A percentile compares a stretch with the other conserved stretches of the same genome.
Conservation (phyloP, 2,888 invertebrate species). For the Pseudococcus jackbeardsleyi region DNA sequence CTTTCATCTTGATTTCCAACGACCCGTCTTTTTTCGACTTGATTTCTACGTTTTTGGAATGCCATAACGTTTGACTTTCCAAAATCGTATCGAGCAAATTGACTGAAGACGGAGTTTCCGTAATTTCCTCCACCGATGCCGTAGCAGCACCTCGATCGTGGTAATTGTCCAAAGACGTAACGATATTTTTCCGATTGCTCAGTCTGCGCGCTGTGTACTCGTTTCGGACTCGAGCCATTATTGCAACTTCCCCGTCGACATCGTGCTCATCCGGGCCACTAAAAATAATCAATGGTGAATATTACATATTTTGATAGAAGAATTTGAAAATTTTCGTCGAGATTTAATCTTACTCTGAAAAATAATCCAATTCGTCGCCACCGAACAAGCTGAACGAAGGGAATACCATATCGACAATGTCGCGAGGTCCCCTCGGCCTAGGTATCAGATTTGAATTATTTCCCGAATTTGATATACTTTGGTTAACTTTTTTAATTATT, state of each 20-base stretch:
- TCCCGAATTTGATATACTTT: neutral
- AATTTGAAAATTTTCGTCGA: neutral
- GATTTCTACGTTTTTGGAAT: slow-evolving; percentile 60
- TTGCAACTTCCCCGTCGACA: slow-evolving; percentile 59
- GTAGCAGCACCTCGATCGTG: neutral
- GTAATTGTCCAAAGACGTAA: slow-evolving; percentile 29
- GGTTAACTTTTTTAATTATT: neutral
- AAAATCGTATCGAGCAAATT: slow-evolving; percentile 54
- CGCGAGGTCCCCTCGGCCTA: slow-evolving; percentile 40
- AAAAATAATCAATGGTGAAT: neutral
- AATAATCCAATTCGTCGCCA: slow-evolving; percentile 42
- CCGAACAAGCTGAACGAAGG: slow-evolving; percentile 57
- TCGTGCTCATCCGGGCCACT: slow-evolving; percentile 37
- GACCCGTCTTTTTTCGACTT: slow-evolving; percentile 52
- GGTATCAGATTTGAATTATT: neutral
- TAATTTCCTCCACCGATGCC: neutral
- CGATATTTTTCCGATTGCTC: slow-evolving; percentile 58
- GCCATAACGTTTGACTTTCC: slow-evolving; percentile 61
- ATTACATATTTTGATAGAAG: too few species aligned
- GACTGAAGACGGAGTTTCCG: neutral
- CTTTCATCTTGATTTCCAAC: slow-evolving; percentile 52
- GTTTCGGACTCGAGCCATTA: slow-evolving; percentile 59
- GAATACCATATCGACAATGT: slow-evolving; percentile 58
- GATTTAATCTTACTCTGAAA: slow-evolving; percentile 42
- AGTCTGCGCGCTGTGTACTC: slow-evolving; percentile 56